Evolutionary conservation across 2,888 invertebrate genomes (phyloP).

Genomic region (Ochropleura plecta): DNA sequence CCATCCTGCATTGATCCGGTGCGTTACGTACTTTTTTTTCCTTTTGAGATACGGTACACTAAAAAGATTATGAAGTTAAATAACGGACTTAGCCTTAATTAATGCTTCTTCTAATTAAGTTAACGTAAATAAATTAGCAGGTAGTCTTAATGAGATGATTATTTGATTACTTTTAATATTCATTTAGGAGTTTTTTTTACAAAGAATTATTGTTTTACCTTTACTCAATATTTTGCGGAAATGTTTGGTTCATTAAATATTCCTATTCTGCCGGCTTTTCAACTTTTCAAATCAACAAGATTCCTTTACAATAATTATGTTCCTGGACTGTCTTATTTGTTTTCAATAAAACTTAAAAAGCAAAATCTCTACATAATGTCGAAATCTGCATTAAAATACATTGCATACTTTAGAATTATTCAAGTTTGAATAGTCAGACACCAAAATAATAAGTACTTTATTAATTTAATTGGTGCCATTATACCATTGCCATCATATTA

Average conservation of each 20-base stretch:
- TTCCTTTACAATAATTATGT: too few relatives aligned
- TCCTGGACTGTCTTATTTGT: too few relatives aligned
- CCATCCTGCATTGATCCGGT: too few relatives aligned
- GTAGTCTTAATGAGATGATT: conserved; percentile 27
- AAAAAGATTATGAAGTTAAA: conserved; percentile 19
- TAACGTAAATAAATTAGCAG: conserved; percentile 40
- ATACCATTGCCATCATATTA: background rate
- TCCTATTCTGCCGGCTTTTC: background rate
- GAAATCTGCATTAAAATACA: background rate
- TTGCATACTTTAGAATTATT: background rate
- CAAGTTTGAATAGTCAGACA: background rate
- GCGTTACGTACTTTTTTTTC: too few relatives aligned
- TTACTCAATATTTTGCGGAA: background rate
- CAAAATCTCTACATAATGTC: background rate
- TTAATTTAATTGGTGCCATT: background rate
- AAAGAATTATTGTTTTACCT: background rate
- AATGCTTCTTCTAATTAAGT: conserved; percentile 15
- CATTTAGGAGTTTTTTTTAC: background rate
- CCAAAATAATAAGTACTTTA: background rate
- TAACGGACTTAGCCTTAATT: conserved; percentile 20
- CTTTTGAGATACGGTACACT: too few relatives aligned
- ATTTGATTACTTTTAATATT: conserved; percentile 22
- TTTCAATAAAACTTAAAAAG: background rate
- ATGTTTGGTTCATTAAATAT: background rate
- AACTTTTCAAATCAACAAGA: background rate